phyloP scores from a whole-genome alignment of 2,888 invertebrate species.

The Acrobasis suavella region DNA sequence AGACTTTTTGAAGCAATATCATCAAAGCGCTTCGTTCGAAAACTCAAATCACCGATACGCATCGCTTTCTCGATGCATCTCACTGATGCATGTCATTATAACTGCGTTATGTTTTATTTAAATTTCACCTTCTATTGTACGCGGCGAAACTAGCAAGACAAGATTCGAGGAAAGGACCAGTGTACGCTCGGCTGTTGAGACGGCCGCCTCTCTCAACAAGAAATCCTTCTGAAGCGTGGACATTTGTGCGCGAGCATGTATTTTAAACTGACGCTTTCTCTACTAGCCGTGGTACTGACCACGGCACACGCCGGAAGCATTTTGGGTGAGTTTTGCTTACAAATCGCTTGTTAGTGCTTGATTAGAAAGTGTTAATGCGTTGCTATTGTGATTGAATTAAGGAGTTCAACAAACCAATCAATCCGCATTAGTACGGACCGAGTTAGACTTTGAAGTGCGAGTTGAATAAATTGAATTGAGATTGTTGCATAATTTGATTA shows the following conservation, averaged over 20 bases:
- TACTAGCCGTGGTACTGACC: conserved; percentile 54
- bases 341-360: conserved; percentile 33
- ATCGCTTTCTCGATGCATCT: conserved; percentile 74
- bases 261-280: conserved; percentile 63
- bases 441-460: not conserved
- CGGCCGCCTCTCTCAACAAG: conserved; percentile 43
- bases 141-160: conserved; percentile 72
- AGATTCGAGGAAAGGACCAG: conserved; percentile 76
- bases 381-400: conserved; percentile 15
- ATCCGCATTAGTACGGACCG: not conserved
- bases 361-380: conserved; percentile 40
- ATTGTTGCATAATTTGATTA: not conserved
- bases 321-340: conserved; percentile 69
- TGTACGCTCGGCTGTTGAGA: conserved; percentile 63
- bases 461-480: not conserved
- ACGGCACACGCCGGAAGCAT: conserved; percentile 63
- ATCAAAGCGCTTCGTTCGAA: not conserved
- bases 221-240: conserved; percentile 5
- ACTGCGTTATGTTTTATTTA: conserved; percentile 77
- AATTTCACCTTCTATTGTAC: conserved; percentile 82
- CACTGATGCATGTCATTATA: conserved; percentile 71
- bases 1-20: not conserved
- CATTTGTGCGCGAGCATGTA: conserved; percentile 52
- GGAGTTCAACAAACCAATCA: conserved; percentile 1
- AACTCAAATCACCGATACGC: conserved; percentile 23